phyloP scores from a whole-genome alignment of 1,140 invertebrate genomes.

The Manduca sexta region DNA sequence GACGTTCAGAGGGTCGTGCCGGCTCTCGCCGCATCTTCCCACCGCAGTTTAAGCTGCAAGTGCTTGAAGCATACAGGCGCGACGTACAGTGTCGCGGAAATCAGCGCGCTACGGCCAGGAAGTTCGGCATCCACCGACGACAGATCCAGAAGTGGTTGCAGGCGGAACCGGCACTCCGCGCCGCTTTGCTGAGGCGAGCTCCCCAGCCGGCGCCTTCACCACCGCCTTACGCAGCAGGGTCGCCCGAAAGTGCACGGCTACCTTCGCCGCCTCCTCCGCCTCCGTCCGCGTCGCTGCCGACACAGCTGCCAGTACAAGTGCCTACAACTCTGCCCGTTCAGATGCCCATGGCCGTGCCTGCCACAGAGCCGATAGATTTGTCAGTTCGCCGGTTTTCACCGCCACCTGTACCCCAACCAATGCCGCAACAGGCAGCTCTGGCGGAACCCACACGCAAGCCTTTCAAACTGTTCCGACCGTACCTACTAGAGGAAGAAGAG shows the following conservation, averaged over 20 bases:
- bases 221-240: conserved; percentile 51
- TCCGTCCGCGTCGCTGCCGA: conserved; percentile 65
- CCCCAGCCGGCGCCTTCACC: conserved; percentile 58
- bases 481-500: conserved; percentile 50
- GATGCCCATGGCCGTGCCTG: conserved; percentile 32
- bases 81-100: conserved; percentile 90
- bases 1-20: conserved; percentile 72
- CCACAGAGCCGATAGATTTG: conserved; percentile 72
- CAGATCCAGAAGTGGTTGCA: conserved; percentile 94
- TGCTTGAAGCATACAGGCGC: conserved; percentile 86
- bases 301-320: conserved; percentile 30
- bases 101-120: conserved; percentile 87
- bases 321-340: conserved; percentile 26
- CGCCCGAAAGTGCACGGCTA: conserved; percentile 56
- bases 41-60: conserved; percentile 88
- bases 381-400: conserved; percentile 62
- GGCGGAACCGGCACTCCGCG: conserved; percentile 83
- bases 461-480: conserved; percentile 80
- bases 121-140: conserved; percentile 88
- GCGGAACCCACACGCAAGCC: conserved; percentile 50
- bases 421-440: conserved; percentile 19
- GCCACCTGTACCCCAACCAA: conserved; percentile 28
- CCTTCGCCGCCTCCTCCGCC: conserved; percentile 34
- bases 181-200: conserved; percentile 74
- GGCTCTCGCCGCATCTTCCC: conserved; percentile 88